A percentile compares a stretch with the other conserved stretches of the same genome.
These are phyloP conservation scores for Scytalopus superciliaris DNA, from an alignment of 2,113 vertebrate genomes.

Conservation along the genomic window DNA sequence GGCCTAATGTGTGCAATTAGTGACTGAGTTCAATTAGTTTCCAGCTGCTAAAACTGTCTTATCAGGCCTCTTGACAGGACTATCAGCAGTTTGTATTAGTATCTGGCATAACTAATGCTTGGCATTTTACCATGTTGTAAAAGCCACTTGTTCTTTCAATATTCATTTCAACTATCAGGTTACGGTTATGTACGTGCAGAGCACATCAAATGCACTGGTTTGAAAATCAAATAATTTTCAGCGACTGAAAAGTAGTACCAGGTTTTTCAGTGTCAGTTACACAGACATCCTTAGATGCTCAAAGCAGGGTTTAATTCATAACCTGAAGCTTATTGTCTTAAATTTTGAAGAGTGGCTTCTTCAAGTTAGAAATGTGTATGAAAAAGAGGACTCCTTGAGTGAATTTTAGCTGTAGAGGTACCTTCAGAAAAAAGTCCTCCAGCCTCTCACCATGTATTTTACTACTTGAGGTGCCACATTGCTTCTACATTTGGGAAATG, in stretches of 20 bases:
- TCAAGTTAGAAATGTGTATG: neutral
- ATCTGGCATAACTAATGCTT: neutral
- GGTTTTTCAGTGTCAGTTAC: neutral
- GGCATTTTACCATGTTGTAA: neutral
- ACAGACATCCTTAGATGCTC: neutral
- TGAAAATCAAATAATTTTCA: neutral
- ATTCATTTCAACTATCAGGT: neutral
- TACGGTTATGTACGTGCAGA: neutral
- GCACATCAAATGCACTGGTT: neutral
- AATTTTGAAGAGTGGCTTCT: neutral
- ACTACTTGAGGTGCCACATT: neutral
- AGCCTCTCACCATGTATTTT: neutral
- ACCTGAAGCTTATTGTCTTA: neutral
- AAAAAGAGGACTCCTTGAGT: neutral
- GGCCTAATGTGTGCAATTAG: neutral
- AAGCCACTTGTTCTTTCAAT: neutral
- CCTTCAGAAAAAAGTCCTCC: neutral
- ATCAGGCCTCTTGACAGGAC: neutral
- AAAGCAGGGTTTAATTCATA: neutral
- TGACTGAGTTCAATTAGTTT: conserved; percentile 23
- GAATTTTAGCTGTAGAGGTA: neutral
- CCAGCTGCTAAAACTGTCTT: conserved; percentile 1
- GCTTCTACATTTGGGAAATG: neutral
- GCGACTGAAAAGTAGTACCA: neutral
- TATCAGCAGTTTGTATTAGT: neutral